Evolutionary conservation across 64 coral and sea anemone genomes (phyloP).

Genomic region (Platygyra sinensis): DNA sequence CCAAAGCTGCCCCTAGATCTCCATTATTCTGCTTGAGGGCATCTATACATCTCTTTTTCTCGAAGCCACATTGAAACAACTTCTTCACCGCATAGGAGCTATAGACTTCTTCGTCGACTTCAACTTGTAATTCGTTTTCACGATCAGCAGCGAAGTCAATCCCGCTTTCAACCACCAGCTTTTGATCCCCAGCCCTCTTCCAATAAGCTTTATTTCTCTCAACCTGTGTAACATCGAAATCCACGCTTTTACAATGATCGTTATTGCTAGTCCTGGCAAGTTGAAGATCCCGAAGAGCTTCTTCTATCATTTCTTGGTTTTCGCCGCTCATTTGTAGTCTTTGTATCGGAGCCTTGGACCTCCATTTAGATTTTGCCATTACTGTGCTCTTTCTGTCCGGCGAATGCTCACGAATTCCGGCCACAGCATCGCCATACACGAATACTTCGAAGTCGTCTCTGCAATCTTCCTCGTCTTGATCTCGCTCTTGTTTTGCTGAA

Average conservation of each 20-base stretch:
- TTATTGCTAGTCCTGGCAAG: not conserved
- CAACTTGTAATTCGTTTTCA: not conserved
- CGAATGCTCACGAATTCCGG: not conserved
- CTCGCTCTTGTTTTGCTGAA: not conserved
- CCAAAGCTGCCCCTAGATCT: slow-evolving; percentile 79
- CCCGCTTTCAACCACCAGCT: slow-evolving; percentile 70
- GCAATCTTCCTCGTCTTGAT: not conserved
- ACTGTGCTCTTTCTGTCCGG: not conserved
- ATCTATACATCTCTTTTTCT: slow-evolving; percentile 62
- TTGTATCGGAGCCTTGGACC: slow-evolving; percentile 74
- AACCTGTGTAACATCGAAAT: slow-evolving; percentile 35
- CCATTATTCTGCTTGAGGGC: slow-evolving; percentile 51
- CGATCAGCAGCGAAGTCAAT: slow-evolving; percentile 31
- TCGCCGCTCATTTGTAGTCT: slow-evolving; percentile 76
- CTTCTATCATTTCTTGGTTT: slow-evolving; percentile 66
- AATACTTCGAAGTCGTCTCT: not conserved
- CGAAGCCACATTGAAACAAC: slow-evolving; percentile 83
- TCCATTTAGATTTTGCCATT: not conserved
- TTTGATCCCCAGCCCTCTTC: slow-evolving; percentile 73
- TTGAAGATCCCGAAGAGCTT: slow-evolving; percentile 59
- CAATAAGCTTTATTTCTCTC: slow-evolving; percentile 73
- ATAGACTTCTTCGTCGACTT: slow-evolving; percentile 22
- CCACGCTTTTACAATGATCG: not conserved
- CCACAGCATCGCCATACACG: not conserved
- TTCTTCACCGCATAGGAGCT: slow-evolving; percentile 75